A percentile compares a stretch with the other conserved stretches of the same genome.
Conservation (phyloP, 92 coral and sea anemone species). For the Epizoanthus fatuus region DNA sequence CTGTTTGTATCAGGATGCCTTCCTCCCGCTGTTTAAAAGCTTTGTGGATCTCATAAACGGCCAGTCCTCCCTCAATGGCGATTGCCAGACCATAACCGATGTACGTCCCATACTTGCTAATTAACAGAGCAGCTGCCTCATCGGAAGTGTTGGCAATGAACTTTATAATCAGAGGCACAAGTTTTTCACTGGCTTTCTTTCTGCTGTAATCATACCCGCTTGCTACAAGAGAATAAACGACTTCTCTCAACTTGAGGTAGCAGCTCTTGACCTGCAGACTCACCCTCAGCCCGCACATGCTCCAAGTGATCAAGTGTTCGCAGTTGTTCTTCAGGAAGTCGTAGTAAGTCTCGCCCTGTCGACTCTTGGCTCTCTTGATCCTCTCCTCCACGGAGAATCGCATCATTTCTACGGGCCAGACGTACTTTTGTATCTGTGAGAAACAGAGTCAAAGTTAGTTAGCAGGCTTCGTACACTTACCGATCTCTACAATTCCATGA, state of each 20-base stretch:
- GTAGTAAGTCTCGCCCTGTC: not conserved
- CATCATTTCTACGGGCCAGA: conserved; percentile 17
- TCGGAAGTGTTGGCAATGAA: not conserved
- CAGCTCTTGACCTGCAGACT: not conserved
- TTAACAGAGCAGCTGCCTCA: not conserved
- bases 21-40: not conserved
- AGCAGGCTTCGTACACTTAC: too few relatives aligned
- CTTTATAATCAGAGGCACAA: not conserved
- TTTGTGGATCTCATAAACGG: not conserved
- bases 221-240: not conserved
- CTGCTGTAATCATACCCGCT: not conserved
- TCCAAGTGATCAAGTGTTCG: conserved; percentile 18
- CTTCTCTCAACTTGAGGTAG: not conserved
- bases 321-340: not conserved
- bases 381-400: conserved; percentile 22
- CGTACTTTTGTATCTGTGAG: not conserved
- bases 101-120: not conserved
- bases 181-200: not conserved
- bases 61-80: conserved; percentile 3
- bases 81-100: not conserved
- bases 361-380: not conserved
- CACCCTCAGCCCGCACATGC: not conserved
- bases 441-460: not conserved
- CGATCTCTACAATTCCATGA: too few relatives aligned
- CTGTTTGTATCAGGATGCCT: conserved; percentile 6